phyloP scores from a whole-genome alignment of 2,888 invertebrate species.

The Scrobipalpa atriplicella region DNA sequence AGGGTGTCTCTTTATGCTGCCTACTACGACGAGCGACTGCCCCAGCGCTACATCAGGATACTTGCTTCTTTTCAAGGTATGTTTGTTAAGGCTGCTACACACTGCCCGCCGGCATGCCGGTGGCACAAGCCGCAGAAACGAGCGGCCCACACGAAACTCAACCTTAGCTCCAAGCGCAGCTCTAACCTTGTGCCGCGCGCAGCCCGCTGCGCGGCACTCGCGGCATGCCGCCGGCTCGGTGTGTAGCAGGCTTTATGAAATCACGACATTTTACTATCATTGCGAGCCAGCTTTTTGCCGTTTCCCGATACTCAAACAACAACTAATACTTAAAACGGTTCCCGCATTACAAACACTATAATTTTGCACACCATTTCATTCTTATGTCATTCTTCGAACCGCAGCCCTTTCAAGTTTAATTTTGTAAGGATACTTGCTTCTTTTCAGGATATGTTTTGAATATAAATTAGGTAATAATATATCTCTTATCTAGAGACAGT shows the following conservation, averaged over 20 bases:
- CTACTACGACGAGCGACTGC: slow-evolving; percentile 76
- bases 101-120: no score
- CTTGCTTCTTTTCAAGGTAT: slow-evolving; percentile 71
- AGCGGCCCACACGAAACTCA: no score
- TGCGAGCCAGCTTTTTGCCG: slow-evolving; percentile 41
- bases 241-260: no score
- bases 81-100: no score
- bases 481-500: no score
- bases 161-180: no score
- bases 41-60: slow-evolving; percentile 70
- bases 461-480: no score
- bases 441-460: no score
- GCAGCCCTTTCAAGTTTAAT: slow-evolving; percentile 28
- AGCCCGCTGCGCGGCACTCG: slow-evolving; percentile 37
- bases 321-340: slow-evolving; percentile 34
- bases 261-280: slow-evolving; percentile 70
- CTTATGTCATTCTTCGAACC: slow-evolving; percentile 14
- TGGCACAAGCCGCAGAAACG: no score
- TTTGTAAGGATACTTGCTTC: no score
- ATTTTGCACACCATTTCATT: slow-evolving; percentile 26
- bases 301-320: slow-evolving; percentile 45
- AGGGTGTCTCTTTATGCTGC: slow-evolving; percentile 77
- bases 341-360: slow-evolving; percentile 29
- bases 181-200: no score
- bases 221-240: no score